phyloP scores from a whole-genome alignment of 2,888 invertebrate genomes.

The Limnephilus lunatus region DNA sequence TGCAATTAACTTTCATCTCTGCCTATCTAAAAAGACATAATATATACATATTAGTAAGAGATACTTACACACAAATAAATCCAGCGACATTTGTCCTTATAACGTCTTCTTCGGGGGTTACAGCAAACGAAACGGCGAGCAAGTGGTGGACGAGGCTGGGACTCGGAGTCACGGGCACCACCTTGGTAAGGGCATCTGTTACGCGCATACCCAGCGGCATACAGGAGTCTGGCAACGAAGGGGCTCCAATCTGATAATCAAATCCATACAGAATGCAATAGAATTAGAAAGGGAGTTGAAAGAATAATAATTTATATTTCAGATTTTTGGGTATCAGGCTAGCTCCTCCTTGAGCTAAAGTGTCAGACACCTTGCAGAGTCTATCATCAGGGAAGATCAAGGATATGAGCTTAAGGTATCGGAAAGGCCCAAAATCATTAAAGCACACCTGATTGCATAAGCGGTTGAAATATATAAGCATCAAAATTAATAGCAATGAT shows the following conservation, averaged over 20 bases:
- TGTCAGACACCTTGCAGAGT: background rate
- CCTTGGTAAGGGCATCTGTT: slow-evolving; percentile 93
- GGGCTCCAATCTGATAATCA: slow-evolving; percentile 88
- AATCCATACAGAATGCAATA: background rate
- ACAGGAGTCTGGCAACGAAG: slow-evolving; percentile 94
- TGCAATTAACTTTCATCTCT: background rate
- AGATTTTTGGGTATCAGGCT: background rate
- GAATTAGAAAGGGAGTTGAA: background rate
- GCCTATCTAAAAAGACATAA: background rate
- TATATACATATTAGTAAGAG: background rate
- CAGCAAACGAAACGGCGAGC: slow-evolving; percentile 92
- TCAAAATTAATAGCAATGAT: too few species aligned
- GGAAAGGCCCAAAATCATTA: too few species aligned
- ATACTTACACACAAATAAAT: slow-evolving; percentile 89
- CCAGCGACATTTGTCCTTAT: slow-evolving; percentile 92
- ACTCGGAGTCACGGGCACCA: slow-evolving; percentile 88
- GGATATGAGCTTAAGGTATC: too few species aligned
- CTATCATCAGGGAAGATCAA: background rate
- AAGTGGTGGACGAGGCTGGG: slow-evolving; percentile 90
- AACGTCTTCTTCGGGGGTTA: slow-evolving; percentile 89
- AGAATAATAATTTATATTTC: background rate
- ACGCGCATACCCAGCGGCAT: slow-evolving; percentile 97
- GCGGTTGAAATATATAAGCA: too few species aligned
- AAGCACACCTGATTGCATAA: too few species aligned
- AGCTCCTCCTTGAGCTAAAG: background rate